Evolutionary conservation across 2,888 invertebrate genomes (phyloP).

Genomic region (Lypha dubia): DNA sequence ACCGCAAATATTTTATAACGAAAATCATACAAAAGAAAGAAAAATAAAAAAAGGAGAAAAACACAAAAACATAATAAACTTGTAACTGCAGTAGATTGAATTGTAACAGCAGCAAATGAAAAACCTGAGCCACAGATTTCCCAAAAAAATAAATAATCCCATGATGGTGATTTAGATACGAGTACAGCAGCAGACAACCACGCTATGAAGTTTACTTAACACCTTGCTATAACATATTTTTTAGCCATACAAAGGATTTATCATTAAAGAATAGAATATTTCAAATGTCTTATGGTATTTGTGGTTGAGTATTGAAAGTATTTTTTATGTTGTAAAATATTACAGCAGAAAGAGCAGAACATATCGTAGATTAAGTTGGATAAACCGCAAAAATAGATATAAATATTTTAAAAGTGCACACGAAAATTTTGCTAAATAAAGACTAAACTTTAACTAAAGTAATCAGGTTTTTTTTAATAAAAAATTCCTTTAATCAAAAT

Average conservation of each 20-base stretch:
- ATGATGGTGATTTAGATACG: not conserved
- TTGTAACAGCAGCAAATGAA: slow-evolving; percentile 7
- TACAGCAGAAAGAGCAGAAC: not conserved
- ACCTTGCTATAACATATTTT: slow-evolving; percentile 37
- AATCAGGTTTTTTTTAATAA: too few species aligned
- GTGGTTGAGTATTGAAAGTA: slow-evolving; percentile 54
- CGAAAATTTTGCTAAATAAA: not conserved
- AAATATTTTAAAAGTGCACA: slow-evolving; percentile 33
- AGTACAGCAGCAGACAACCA: not conserved
- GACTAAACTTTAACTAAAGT: too few species aligned
- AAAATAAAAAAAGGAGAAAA: slow-evolving; percentile 11
- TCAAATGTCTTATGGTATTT: slow-evolving; percentile 71
- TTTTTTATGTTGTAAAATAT: slow-evolving; percentile 18
- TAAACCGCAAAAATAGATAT: slow-evolving; percentile 11
- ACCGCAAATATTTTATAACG: slow-evolving; percentile 51
- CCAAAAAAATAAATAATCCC: slow-evolving; percentile 4
- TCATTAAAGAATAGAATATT: slow-evolving; percentile 71
- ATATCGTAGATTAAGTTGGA: slow-evolving; percentile 58
- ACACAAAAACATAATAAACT: slow-evolving; percentile 65
- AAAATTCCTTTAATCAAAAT: too few species aligned
- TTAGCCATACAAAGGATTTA: not conserved
- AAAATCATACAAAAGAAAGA: slow-evolving; percentile 15
- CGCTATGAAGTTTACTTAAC: slow-evolving; percentile 43
- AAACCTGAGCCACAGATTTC: slow-evolving; percentile 11
- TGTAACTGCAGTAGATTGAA: slow-evolving; percentile 59